Base-by-base conservation (phyloP, 2,888 invertebrate species). In the Lissonota sp. region DNA sequence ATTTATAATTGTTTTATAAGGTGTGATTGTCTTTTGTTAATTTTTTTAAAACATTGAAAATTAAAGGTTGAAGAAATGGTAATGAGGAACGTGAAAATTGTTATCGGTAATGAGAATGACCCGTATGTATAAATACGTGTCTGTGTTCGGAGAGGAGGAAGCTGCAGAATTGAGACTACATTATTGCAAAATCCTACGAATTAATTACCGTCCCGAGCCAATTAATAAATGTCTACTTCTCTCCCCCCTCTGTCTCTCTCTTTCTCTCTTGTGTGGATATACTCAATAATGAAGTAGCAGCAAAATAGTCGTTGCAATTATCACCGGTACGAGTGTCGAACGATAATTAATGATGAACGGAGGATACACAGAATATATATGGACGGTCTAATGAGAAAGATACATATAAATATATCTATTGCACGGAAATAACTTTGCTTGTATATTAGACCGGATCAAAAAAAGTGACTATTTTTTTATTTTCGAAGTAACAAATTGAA, bases 151-250 rank as follows among this genome's bases (percentile, higher is more conserved):
- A 49, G 1, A 58, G 6, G 10, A 69, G 71, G 71, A 79, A 66
- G 51, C 64, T 42, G 12, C 70, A 42, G 42, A 49, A 58, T 66
- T 39, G 72, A 42, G 63, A 64, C 67, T 75, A 37, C 73, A 66
- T 78, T 71, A 75, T 75, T 53, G 70, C 75, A 60, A 75, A 70
- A 70, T 71, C 46, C 62, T 12, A 12, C 53, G 64, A 73, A 81
- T 74, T 77, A 77, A 77, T 81, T 77, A 78, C 75, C 70, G 58
- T 53, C 39, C 57, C 72, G 12, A 67, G 70, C 79, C 74, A 75
- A 78, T 82, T 75, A 79, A 81, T 58, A 63, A 78, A 72, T 69
- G 46, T 58, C 16, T 10, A 26, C 3, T 26, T 46, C 37, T 53
- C 44, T 46, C 55, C 49, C 46, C 46, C n/a, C 40, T 57, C 60